phyloP scores from a whole-genome alignment of 2,797 vertebrate genomes.

The Darevskia nairensis region DNA sequence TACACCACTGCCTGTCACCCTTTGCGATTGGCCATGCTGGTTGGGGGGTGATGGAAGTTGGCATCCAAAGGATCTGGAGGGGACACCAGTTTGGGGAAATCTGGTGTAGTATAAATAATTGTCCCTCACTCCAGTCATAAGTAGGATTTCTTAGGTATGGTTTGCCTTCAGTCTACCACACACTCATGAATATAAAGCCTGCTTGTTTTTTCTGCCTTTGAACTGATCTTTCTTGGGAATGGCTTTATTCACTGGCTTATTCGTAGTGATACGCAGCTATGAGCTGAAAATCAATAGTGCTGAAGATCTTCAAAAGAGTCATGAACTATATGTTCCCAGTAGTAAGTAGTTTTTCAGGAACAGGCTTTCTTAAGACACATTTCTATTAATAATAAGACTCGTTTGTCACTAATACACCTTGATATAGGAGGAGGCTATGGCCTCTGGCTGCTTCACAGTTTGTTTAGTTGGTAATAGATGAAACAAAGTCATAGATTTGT shows the following conservation, averaged over 20 bases:
- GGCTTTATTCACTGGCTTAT: background rate
- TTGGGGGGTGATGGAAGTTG: too few species aligned
- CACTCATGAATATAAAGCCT: background rate
- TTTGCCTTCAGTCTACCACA: background rate
- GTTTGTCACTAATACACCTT: background rate
- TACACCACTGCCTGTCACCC: too few species aligned
- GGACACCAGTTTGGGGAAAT: too few species aligned
- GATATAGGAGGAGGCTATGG: background rate
- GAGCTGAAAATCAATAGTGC: constrained; percentile 3
- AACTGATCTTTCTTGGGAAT: background rate
- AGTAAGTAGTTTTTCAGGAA: constrained; percentile 20
- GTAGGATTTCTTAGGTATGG: background rate
- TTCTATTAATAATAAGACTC: background rate
- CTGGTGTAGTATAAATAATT: too few species aligned
- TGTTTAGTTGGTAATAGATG: background rate
- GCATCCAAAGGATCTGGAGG: too few species aligned
- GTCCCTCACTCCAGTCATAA: background rate
- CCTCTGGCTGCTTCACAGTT: background rate
- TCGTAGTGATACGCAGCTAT: background rate
- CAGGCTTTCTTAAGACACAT: background rate
- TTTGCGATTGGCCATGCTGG: too few species aligned
- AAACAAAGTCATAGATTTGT: background rate
- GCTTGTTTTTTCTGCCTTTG: background rate
- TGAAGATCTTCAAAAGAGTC: constrained; percentile 1
- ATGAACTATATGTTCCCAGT: background rate